Evolutionary conservation across 2,888 invertebrate species (phyloP).

Genomic region (Eilema caniola): DNA sequence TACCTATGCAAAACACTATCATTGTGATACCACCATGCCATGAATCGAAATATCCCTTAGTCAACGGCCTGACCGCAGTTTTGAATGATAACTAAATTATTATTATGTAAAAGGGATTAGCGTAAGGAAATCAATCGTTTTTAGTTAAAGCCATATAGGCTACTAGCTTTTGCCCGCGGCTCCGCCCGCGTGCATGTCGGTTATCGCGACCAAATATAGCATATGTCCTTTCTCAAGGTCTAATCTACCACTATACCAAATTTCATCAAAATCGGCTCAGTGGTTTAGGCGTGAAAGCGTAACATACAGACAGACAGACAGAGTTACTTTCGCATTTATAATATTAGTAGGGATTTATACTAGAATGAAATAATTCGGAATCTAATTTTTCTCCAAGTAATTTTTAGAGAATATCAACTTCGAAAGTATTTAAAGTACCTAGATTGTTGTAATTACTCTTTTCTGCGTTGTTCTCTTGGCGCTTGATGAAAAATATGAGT

Average conservation of each 20-base stretch:
- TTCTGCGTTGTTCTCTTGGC: not conserved
- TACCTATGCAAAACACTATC: not conserved
- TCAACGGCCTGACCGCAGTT: not conserved
- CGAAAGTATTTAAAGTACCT: not conserved
- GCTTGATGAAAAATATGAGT: slow-evolving; percentile 5
- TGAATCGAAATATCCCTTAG: not conserved
- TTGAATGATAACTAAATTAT: not conserved
- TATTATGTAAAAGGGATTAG: not conserved
- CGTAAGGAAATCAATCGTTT: not conserved
- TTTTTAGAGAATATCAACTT: not conserved
- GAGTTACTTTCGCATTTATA: too few species aligned
- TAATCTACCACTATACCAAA: too few species aligned
- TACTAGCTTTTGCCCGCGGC: too few species aligned
- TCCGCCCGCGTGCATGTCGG: too few species aligned
- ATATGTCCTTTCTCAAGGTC: too few species aligned
- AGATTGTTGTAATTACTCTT: not conserved
- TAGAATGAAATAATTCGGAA: not conserved
- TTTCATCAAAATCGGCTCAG: too few species aligned
- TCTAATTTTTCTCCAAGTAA: not conserved
- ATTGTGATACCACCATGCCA: not conserved
- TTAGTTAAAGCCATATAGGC: too few species aligned
- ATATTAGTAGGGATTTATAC: not conserved
- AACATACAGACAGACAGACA: too few species aligned
- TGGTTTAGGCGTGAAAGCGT: too few species aligned
- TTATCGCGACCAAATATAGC: too few species aligned